Conservation (phyloP, 2,888 invertebrate genomes). For the Eustalomyia histrio region DNA sequence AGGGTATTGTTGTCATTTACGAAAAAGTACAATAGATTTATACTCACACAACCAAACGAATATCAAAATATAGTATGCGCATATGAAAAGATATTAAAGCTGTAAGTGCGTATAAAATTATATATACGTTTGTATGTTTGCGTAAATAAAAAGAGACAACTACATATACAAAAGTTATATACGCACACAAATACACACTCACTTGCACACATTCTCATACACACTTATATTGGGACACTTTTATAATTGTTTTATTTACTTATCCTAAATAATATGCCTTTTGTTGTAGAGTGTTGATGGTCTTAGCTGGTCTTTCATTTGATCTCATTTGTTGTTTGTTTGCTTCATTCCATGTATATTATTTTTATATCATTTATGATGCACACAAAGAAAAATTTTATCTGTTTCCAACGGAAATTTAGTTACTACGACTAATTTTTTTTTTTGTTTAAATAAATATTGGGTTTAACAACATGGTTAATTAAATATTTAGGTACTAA, state of each 20-base stretch:
- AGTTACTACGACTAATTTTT: too few relatives aligned
- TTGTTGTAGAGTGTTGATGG: constrained; percentile 21
- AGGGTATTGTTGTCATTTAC: constrained; percentile 17
- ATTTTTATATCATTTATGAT: constrained; percentile 3
- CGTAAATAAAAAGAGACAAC: constrained; percentile 4
- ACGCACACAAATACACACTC: constrained; percentile 7
- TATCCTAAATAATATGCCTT: constrained; percentile 53
- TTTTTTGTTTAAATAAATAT: too few relatives aligned
- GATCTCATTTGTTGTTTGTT: neutral
- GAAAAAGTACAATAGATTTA: neutral
- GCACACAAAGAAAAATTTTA: too few relatives aligned
- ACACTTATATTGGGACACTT: constrained; percentile 2
- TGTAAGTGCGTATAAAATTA: constrained; percentile 34
- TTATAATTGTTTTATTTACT: constrained; percentile 59
- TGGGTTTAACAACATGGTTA: too few relatives aligned
- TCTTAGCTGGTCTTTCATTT: neutral
- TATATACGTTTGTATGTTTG: constrained; percentile 12
- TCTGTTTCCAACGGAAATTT: too few relatives aligned
- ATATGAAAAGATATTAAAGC: neutral
- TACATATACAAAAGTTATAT: neutral
- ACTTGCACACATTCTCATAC: neutral
- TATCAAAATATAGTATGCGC: neutral
- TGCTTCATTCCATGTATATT: constrained; percentile 15
- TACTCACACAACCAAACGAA: neutral
- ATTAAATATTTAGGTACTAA: too few relatives aligned